These are phyloP conservation scores for Crenichthys baileyi DNA, from an alignment of 2,797 vertebrate species.

Conservation along the genomic window DNA sequence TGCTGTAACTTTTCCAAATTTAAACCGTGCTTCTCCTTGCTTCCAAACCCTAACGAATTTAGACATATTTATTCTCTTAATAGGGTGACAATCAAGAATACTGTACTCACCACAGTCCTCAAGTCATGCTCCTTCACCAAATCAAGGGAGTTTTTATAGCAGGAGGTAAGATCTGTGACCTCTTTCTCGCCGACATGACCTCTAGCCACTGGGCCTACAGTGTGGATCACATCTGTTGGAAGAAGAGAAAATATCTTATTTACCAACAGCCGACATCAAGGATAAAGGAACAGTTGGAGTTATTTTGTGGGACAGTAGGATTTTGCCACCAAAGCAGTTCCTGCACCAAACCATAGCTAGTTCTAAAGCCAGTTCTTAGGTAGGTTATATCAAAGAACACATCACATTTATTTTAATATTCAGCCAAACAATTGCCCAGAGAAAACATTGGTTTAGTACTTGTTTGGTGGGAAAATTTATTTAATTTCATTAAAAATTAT, in stretches of 20 bases:
- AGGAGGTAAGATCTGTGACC: slow-evolving; percentile 90
- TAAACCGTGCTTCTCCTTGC: slow-evolving; percentile 40
- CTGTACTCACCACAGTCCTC: slow-evolving; percentile 92
- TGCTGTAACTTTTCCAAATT: slow-evolving; percentile 59
- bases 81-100: not conserved
- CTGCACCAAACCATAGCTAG: not conserved
- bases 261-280: slow-evolving; percentile 26
- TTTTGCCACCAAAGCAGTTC: not conserved
- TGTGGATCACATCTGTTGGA: slow-evolving; percentile 95
- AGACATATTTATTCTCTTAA: slow-evolving; percentile 19
- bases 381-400: too few species aligned
- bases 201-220: slow-evolving; percentile 95
- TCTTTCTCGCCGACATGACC: slow-evolving; percentile 88
- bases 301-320: slow-evolving; percentile 8
- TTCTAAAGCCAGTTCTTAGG: not conserved
- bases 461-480: not conserved
- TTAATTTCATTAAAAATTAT: too few species aligned
- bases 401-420: not conserved
- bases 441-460: not conserved
- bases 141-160: slow-evolving; percentile 93
- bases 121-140: slow-evolving; percentile 90
- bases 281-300: slow-evolving; percentile 35
- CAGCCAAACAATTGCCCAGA: not conserved
- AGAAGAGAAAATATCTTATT: slow-evolving; percentile 36
- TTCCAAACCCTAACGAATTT: slow-evolving; percentile 32